Evolutionary conservation across 2,113 vertebrate genomes (phyloP).

Genomic region (Lepisosteus osseus): DNA sequence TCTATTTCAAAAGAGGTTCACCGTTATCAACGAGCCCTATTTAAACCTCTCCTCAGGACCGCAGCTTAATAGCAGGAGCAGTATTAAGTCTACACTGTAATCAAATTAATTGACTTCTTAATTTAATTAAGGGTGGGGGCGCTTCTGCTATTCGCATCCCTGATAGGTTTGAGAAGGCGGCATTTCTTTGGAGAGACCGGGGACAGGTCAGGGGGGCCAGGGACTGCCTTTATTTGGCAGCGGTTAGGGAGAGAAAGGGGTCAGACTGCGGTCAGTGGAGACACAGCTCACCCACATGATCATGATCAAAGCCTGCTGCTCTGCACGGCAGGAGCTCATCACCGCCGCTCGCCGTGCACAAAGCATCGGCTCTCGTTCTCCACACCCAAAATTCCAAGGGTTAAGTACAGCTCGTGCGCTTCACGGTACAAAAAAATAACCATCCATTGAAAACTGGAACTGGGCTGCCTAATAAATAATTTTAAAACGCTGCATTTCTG

Average conservation of each 20-base stretch:
- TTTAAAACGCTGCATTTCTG: no score
- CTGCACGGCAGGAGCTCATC: no score
- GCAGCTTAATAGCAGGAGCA: slow-evolving; percentile 24
- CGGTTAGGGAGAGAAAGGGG: neutral
- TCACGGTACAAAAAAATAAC: no score
- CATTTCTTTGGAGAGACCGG: no score
- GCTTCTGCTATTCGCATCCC: slow-evolving; percentile 10
- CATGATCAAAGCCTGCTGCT: no score
- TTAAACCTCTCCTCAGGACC: slow-evolving; percentile 13
- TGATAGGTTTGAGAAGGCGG: neutral
- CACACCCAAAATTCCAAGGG: no score
- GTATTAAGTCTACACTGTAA: slow-evolving; percentile 19
- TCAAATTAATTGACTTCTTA: slow-evolving; percentile 25
- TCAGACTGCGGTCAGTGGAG: neutral
- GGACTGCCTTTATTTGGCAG: neutral
- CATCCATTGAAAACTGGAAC: no score
- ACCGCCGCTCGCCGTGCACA: neutral
- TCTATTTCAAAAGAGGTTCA: neutral
- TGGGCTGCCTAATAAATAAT: no score
- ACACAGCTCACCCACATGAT: no score
- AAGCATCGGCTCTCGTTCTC: neutral
- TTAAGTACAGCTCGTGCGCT: no score
- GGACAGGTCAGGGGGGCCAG: neutral
- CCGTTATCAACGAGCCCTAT: neutral
- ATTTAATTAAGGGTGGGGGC: slow-evolving; percentile 24